Evolutionary conservation across 2,888 invertebrate genomes (phyloP).

Genomic region (Xestia xanthographa): DNA sequence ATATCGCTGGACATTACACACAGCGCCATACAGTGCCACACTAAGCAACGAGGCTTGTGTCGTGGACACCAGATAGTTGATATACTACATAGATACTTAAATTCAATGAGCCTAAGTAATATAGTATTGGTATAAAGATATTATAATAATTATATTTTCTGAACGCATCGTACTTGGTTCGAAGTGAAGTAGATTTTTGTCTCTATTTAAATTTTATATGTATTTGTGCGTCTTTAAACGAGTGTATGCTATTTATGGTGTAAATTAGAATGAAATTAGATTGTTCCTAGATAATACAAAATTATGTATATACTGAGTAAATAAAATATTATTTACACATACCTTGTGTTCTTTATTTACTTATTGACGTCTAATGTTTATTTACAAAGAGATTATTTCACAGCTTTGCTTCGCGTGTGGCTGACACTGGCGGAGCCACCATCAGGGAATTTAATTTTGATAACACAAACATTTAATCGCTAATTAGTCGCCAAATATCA

Average conservation of each 20-base stretch:
- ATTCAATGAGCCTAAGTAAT: slow-evolving; percentile 24
- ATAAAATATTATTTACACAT: slow-evolving; percentile 77
- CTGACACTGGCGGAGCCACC: no score
- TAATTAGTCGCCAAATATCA: no score
- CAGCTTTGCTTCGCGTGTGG: no score
- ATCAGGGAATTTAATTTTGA: no score
- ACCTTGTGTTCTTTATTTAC: slow-evolving; percentile 18
- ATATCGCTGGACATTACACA: no score
- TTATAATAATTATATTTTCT: slow-evolving; percentile 44
- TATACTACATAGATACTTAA: no score
- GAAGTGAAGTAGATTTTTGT: slow-evolving; percentile 66
- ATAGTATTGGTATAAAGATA: slow-evolving; percentile 21
- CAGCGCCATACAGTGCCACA: no score
- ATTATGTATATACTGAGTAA: slow-evolving; percentile 74
- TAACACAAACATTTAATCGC: no score
- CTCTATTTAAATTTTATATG: slow-evolving; percentile 51
- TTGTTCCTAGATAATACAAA: slow-evolving; percentile 71
- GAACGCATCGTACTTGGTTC: slow-evolving; percentile 43
- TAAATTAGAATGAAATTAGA: slow-evolving; percentile 61
- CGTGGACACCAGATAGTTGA: no score
- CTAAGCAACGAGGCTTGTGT: no score
- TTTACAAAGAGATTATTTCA: background rate
- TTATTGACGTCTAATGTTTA: background rate
- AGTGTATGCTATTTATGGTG: slow-evolving; percentile 65
- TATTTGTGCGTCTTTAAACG: slow-evolving; percentile 55